A percentile compares a stretch with the other conserved stretches of the same genome.
Evolutionary conservation across 2,888 invertebrate species (phyloP).

Genomic region (Zeuzera pyrina): DNA sequence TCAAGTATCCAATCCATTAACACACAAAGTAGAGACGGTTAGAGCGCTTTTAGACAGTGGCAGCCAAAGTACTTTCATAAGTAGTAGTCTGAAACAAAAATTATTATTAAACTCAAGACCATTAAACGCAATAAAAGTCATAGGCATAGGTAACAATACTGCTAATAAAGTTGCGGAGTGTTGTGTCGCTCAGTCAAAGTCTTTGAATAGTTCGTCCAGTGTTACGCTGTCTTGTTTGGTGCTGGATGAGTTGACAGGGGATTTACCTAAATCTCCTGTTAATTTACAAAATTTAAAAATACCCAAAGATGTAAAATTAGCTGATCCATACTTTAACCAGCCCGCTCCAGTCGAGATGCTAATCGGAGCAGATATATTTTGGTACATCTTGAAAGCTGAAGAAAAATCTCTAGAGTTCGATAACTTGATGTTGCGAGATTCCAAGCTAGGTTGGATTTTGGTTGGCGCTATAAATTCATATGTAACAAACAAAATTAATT

Average conservation of each 20-base stretch:
- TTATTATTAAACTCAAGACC: slow-evolving; percentile 8
- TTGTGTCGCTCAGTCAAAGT: slow-evolving; percentile 4
- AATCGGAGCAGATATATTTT: slow-evolving; percentile 13
- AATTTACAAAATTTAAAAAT: slow-evolving; percentile 6
- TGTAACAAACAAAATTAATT: background rate
- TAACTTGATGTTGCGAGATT: slow-evolving; percentile 8
- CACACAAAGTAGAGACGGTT: slow-evolving; percentile 8
- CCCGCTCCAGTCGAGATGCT: slow-evolving; percentile 10
- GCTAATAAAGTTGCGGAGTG: slow-evolving; percentile 1
- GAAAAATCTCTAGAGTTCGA: slow-evolving; percentile 7
- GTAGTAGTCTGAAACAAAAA: slow-evolving; percentile 9
- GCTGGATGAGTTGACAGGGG: slow-evolving; percentile 8
- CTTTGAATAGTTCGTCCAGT: background rate
- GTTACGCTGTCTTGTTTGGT: slow-evolving; percentile 1
- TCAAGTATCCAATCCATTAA: slow-evolving; percentile 12
- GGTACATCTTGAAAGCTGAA: slow-evolving; percentile 10
- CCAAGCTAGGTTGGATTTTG: slow-evolving; percentile 12
- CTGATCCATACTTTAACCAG: slow-evolving; percentile 12
- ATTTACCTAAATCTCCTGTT: slow-evolving; percentile 8
- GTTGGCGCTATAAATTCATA: background rate
- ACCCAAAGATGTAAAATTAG: slow-evolving; percentile 7
- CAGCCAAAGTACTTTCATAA: slow-evolving; percentile 16
- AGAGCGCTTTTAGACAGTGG: slow-evolving; percentile 15
- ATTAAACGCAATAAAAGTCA: slow-evolving; percentile 11
- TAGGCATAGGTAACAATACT: slow-evolving; percentile 10